Conservation (phyloP, 2,797 vertebrate genomes). For the Lepidocolaptes lacrymiger region DNA sequence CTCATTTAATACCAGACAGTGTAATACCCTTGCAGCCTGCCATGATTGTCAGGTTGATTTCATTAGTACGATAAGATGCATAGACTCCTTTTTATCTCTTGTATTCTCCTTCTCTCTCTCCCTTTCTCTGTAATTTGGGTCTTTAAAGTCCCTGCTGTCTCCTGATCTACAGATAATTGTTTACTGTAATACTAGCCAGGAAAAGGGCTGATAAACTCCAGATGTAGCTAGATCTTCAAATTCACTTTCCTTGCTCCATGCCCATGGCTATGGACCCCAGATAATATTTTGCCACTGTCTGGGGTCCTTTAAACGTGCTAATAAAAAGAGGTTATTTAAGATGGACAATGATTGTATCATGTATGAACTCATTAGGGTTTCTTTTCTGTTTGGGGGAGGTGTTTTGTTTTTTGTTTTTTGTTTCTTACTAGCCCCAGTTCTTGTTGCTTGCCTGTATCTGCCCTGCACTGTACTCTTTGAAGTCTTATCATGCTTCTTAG, state of each 20-base stretch:
- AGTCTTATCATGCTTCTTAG: slow-evolving; percentile 67
- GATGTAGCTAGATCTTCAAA: slow-evolving; percentile 86
- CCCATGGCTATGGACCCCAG: slow-evolving; percentile 80
- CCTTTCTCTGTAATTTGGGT: slow-evolving; percentile 82
- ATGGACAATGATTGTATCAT: slow-evolving; percentile 7
- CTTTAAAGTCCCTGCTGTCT: slow-evolving; percentile 88
- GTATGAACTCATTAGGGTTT: slow-evolving; percentile 20
- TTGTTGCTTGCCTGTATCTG: slow-evolving; percentile 40
- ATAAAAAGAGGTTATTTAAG: slow-evolving; percentile 65
- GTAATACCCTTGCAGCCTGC: slow-evolving; percentile 73
- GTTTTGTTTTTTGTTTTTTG: background rate
- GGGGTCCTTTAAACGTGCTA: slow-evolving; percentile 64
- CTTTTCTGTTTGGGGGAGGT: background rate
- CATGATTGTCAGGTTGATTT: slow-evolving; percentile 83
- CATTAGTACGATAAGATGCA: slow-evolving; percentile 84
- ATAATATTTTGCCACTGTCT: slow-evolving; percentile 73
- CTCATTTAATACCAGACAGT: slow-evolving; percentile 75
- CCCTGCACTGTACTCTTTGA: slow-evolving; percentile 69
- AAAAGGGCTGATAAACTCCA: slow-evolving; percentile 92
- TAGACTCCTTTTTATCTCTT: slow-evolving; percentile 83
- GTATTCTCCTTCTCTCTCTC: slow-evolving; percentile 76
- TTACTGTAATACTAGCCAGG: slow-evolving; percentile 90
- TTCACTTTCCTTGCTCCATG: slow-evolving; percentile 82
- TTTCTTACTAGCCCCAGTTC: slow-evolving; percentile 26
- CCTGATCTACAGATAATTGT: slow-evolving; percentile 91